These are phyloP conservation scores for Macrophya alboannulata DNA, from an alignment of 2,888 invertebrate genomes.

Conservation along the genomic window DNA sequence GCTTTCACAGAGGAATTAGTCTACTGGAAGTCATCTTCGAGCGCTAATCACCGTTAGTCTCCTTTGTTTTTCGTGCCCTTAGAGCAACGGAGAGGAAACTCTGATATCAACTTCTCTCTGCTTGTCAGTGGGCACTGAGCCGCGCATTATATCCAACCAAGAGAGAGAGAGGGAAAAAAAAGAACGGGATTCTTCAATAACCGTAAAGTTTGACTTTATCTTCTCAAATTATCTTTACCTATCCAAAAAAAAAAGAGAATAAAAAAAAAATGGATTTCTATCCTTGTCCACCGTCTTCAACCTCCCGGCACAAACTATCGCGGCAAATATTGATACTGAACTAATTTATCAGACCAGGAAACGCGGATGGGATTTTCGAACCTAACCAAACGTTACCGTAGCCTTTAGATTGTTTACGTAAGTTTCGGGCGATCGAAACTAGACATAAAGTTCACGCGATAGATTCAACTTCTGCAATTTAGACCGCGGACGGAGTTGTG, in stretches of 20 bases:
- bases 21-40: constrained; percentile 48
- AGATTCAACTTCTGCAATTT: background rate
- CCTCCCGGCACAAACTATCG: background rate
- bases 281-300: background rate
- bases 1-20: constrained; percentile 21
- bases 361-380: background rate
- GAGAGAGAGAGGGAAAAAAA: background rate
- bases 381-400: background rate
- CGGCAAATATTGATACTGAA: background rate
- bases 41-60: constrained; percentile 45
- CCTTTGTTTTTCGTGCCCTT: constrained; percentile 44
- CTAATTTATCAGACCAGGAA: background rate
- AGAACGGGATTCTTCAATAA: background rate
- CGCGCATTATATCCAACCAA: constrained; percentile 1
- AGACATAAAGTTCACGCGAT: background rate
- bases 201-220: constrained; percentile 19
- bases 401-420: constrained; percentile 12
- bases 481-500: too few species aligned
- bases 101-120: constrained; percentile 44
- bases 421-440: background rate
- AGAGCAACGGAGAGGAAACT: constrained; percentile 48
- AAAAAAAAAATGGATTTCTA: background rate
- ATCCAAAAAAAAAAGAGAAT: background rate
- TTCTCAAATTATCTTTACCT: background rate
- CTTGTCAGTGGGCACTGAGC: constrained; percentile 27